Evolutionary conservation across 1,140 invertebrate genomes (phyloP).

Genomic region (Dinoponera quadriceps): DNA sequence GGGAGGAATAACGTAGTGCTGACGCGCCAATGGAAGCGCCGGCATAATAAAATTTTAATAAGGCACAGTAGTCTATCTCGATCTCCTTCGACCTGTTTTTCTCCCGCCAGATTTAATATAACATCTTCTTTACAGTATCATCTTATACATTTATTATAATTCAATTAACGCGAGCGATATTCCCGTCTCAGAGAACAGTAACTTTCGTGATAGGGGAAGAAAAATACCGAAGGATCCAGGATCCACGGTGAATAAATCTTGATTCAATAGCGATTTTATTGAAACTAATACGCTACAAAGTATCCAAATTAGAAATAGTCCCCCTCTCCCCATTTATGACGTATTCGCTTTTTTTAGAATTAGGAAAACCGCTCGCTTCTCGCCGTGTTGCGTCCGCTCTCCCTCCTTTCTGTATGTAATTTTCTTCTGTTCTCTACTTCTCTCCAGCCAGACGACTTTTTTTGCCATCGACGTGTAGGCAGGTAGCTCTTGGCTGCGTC

Average conservation of each 20-base stretch:
- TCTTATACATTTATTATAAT: slow-evolving; percentile 44
- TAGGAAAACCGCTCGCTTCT: not conserved
- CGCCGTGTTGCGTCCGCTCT: too few relatives aligned
- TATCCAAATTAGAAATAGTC: too few relatives aligned
- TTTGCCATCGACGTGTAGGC: slow-evolving; percentile 12
- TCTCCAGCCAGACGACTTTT: slow-evolving; percentile 31
- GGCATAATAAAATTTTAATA: slow-evolving; percentile 1
- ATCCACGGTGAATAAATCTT: too few relatives aligned
- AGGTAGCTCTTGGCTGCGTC: slow-evolving; percentile 33
- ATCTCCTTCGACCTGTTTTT: not conserved
- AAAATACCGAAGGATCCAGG: too few relatives aligned
- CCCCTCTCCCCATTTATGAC: not conserved
- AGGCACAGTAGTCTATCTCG: not conserved
- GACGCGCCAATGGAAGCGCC: not conserved
- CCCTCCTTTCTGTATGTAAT: slow-evolving; percentile 7
- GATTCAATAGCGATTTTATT: too few relatives aligned
- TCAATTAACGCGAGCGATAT: slow-evolving; percentile 22
- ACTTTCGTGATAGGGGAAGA: not conserved
- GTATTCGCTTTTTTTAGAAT: not conserved
- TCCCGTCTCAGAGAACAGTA: slow-evolving; percentile 1
- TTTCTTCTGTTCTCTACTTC: not conserved
- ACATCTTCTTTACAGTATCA: not conserved
- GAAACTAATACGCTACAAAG: too few relatives aligned
- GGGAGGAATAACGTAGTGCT: not conserved
- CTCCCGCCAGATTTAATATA: slow-evolving; percentile 1